Conservation (phyloP, 1,140 invertebrate species). For the Ceratina australensis region DNA sequence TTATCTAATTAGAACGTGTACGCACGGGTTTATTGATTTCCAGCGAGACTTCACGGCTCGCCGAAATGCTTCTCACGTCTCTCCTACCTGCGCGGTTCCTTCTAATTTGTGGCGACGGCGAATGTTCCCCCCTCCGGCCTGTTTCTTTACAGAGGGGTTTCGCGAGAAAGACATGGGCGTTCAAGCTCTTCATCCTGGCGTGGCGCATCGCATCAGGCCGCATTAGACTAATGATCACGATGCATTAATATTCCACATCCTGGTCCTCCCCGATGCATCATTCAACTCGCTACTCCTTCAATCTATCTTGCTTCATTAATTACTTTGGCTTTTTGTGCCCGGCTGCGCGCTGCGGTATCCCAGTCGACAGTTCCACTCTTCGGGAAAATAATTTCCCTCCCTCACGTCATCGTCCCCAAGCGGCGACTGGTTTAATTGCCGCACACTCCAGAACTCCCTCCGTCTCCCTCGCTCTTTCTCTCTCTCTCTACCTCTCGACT, state of each 20-base stretch:
- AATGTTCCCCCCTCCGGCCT: neutral
- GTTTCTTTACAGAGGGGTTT: neutral
- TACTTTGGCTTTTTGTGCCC: constrained; percentile 41
- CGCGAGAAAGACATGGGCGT: neutral
- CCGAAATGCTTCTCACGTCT: too few relatives aligned
- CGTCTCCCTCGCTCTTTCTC: too few relatives aligned
- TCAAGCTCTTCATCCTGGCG: neutral
- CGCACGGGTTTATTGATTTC: neutral
- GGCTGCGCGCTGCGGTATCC: neutral
- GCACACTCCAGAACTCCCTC: constrained; percentile 38
- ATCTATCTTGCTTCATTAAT: constrained; percentile 50
- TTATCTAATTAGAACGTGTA: constrained; percentile 35
- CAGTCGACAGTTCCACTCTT: constrained; percentile 17
- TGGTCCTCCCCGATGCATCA: constrained; percentile 1
- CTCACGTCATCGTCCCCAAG: constrained; percentile 50
- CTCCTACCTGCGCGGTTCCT: too few relatives aligned
- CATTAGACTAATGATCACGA: constrained; percentile 38
- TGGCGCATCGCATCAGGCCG: neutral
- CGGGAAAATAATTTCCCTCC: constrained; percentile 58
- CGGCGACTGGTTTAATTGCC: constrained; percentile 58
- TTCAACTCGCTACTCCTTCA: constrained; percentile 10
- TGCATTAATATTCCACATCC: constrained; percentile 28
- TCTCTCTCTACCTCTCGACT: constrained; percentile 13
- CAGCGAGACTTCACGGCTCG: too few relatives aligned
- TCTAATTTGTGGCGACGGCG: neutral